Percentiles rank a stretch among this genome's conserved stretches.
Conservation (phyloP, 2,888 invertebrate species). For the Cheilosia scutellata region DNA sequence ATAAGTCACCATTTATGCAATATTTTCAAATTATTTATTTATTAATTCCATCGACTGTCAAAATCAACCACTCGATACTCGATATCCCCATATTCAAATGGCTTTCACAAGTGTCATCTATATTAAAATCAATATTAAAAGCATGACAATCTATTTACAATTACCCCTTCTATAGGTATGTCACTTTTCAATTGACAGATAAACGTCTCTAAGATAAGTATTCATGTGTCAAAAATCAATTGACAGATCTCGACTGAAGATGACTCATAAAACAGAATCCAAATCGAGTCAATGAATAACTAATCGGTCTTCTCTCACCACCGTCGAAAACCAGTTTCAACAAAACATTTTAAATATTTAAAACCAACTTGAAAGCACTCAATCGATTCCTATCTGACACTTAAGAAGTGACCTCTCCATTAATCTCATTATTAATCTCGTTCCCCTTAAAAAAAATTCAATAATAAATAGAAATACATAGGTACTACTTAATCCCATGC, state of each 20-base stretch:
- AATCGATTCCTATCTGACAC: conserved; percentile 42
- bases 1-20: no score
- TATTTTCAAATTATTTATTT: no score
- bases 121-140: no score
- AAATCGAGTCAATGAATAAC: conserved; percentile 19
- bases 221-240: background rate
- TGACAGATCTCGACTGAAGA: background rate
- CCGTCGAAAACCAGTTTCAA: background rate
- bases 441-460: background rate
- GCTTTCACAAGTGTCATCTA: no score
- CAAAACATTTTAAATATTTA: background rate
- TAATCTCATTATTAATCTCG: conserved; percentile 44
- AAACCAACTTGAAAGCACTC: conserved; percentile 32
- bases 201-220: background rate
- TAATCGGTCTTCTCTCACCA: background rate
- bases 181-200: background rate
- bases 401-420: conserved; percentile 25
- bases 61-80: no score
- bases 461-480: background rate
- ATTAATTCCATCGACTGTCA: no score
- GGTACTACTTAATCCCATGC: conserved; percentile 49
- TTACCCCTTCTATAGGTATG: background rate
- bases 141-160: background rate
- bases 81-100: no score
- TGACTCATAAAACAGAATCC: conserved; percentile 37